Conservation (phyloP, 2,888 invertebrate genomes). For the Lepidochrysops patricia region DNA sequence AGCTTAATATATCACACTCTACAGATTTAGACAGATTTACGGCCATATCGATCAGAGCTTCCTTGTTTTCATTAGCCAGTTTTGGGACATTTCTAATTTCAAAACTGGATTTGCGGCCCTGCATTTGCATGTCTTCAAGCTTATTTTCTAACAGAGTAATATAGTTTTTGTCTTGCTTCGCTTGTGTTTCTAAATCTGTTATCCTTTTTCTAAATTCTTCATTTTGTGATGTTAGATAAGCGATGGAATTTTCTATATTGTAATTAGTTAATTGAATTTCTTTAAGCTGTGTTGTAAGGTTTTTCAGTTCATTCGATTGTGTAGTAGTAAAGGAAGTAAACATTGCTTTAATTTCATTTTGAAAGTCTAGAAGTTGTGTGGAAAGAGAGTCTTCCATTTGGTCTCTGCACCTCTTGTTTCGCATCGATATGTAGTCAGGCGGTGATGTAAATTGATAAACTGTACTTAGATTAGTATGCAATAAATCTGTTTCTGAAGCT, state of each 20-base stretch:
- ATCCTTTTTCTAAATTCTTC: conserved; percentile 18
- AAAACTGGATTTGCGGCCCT: conserved; percentile 15
- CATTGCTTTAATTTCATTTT: too few relatives aligned
- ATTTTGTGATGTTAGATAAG: conserved; percentile 11
- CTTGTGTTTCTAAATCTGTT: background rate
- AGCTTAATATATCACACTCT: conserved; percentile 17
- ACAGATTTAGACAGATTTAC: conserved; percentile 12
- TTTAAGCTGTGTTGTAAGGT: too few relatives aligned
- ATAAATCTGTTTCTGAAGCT: background rate
- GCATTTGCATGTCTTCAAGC: conserved; percentile 19
- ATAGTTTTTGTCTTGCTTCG: conserved; percentile 17
- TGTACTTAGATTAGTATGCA: background rate
- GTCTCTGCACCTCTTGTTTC: too few relatives aligned
- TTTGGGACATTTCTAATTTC: conserved; percentile 24
- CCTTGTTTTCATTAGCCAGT: conserved; percentile 12
- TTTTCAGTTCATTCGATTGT: too few relatives aligned
- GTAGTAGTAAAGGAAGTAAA: too few relatives aligned
- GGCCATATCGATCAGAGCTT: conserved; percentile 19
- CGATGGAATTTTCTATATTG: too few relatives aligned
- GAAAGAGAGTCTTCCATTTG: too few relatives aligned
- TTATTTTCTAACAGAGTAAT: conserved; percentile 19
- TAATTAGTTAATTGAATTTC: too few relatives aligned
- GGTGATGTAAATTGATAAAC: background rate
- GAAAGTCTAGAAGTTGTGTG: too few relatives aligned
- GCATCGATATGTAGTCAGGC: too few relatives aligned